Evolutionary conservation across 2,888 invertebrate species (phyloP).

Genomic region (Cerastis leucographa): DNA sequence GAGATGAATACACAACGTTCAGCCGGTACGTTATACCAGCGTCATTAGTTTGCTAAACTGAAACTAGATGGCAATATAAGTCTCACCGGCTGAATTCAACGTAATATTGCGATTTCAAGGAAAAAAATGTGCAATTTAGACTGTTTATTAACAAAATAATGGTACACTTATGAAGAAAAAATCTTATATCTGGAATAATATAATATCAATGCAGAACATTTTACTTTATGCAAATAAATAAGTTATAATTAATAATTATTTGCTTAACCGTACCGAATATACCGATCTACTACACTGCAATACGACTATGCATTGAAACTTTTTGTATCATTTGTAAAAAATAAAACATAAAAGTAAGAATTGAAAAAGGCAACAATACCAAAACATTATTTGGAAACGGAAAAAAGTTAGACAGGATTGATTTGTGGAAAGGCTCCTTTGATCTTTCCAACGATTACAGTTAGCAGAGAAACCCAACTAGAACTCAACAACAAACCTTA

Average conservation of each 20-base stretch:
- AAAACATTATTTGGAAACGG: constrained; percentile 46
- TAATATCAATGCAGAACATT: not conserved
- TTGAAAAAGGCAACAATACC: constrained; percentile 21
- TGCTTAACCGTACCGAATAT: not conserved
- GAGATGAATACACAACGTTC: not conserved
- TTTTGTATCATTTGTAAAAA: not conserved
- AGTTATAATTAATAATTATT: not conserved
- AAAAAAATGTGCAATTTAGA: not conserved
- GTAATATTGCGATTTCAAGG: not conserved
- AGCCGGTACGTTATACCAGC: not conserved
- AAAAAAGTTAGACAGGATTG: constrained; percentile 56
- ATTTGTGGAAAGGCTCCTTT: constrained; percentile 62
- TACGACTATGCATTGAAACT: not conserved
- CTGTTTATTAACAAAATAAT: not conserved
- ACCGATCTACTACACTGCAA: not conserved
- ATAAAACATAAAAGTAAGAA: not conserved
- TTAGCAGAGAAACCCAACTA: constrained; percentile 16
- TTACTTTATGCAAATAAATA: not conserved
- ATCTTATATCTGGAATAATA: not conserved
- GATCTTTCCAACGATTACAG: constrained; percentile 61
- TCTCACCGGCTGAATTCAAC: not conserved
- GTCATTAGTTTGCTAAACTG: not conserved
- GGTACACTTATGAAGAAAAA: not conserved
- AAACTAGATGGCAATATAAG: constrained; percentile 44
- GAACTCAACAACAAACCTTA: constrained; percentile 35